phyloP scores from a whole-genome alignment of 2,888 invertebrate genomes.

The Elysia crispata region DNA sequence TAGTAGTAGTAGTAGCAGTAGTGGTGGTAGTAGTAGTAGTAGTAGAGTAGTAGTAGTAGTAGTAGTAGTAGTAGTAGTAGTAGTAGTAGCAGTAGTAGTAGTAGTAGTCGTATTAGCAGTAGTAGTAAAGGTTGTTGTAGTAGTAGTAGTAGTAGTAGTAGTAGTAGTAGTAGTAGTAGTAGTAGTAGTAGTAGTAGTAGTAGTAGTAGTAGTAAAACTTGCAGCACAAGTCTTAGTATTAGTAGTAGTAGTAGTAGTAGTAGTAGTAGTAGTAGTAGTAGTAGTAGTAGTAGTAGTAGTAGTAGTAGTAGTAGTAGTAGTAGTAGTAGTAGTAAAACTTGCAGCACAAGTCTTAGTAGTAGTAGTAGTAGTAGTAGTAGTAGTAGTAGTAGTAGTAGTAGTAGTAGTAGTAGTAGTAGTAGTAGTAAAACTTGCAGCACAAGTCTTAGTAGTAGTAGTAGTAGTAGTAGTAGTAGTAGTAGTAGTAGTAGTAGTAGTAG shows the following conservation, averaged over 20 bases:
- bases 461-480: conserved; percentile 38
- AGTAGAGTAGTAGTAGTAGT: neutral
- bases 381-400: conserved; percentile 27
- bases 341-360: conserved; percentile 31
- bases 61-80: conserved; percentile 14
- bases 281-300: conserved; percentile 27
- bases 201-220: conserved; percentile 21
- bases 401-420: conserved; percentile 31
- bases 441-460: conserved; percentile 33
- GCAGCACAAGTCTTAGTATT: neutral
- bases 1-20: conserved; percentile 18
- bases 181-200: conserved; percentile 14
- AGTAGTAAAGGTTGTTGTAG: conserved; percentile 4
- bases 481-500: conserved; percentile 40
- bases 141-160: conserved; percentile 15
- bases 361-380: conserved; percentile 6
- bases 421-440: conserved; percentile 30
- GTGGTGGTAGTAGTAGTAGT: conserved; percentile 6
- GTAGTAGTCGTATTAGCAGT: conserved; percentile 7
- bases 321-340: conserved; percentile 36
- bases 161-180: conserved; percentile 15
- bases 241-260: conserved; percentile 3
- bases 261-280: too few species aligned
- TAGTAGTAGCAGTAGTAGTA: conserved; percentile 9
- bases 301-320: conserved; percentile 28